phyloP scores from a whole-genome alignment of 2,113 vertebrate species.

The Neomonachus schauinslandi region DNA sequence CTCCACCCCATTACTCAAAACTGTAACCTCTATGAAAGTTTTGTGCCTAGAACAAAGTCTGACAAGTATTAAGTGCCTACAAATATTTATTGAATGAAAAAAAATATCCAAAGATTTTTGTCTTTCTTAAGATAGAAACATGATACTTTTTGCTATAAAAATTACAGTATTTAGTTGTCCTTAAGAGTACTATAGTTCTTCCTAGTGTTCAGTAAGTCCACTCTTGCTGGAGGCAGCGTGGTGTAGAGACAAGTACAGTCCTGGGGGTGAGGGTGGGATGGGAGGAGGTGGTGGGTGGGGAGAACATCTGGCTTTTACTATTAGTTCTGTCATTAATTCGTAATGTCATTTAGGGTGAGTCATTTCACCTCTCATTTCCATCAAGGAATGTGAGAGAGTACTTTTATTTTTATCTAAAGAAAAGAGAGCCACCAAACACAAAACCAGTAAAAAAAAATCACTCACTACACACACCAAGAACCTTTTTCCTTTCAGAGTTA shows the following conservation, averaged over 20 bases:
- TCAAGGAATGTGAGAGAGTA: not conserved
- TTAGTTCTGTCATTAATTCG: slow-evolving; percentile 39
- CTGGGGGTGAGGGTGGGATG: not conserved
- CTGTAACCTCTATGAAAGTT: not conserved
- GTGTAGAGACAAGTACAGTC: not conserved
- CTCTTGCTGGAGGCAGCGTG: not conserved
- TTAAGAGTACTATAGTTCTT: not conserved
- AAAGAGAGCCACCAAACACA: not conserved
- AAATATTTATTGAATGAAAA: not conserved
- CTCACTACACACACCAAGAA: not conserved
- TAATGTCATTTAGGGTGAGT: slow-evolving; percentile 28
- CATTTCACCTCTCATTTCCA: slow-evolving; percentile 46
- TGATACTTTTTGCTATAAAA: not conserved
- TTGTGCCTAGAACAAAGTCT: not conserved
- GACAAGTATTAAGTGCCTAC: not conserved
- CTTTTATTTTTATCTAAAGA: slow-evolving; percentile 28
- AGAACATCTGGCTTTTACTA: not conserved
- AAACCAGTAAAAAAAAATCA: not conserved
- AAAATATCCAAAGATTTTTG: not conserved
- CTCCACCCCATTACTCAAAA: not conserved
- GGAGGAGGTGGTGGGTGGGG: not conserved
- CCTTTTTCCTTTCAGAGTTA: not conserved
- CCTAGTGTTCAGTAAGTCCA: not conserved
- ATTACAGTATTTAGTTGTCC: not conserved
- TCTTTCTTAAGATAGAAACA: slow-evolving; percentile 24